phyloP scores from a whole-genome alignment of 2,113 vertebrate species.

The Empidonax alnorum region DNA sequence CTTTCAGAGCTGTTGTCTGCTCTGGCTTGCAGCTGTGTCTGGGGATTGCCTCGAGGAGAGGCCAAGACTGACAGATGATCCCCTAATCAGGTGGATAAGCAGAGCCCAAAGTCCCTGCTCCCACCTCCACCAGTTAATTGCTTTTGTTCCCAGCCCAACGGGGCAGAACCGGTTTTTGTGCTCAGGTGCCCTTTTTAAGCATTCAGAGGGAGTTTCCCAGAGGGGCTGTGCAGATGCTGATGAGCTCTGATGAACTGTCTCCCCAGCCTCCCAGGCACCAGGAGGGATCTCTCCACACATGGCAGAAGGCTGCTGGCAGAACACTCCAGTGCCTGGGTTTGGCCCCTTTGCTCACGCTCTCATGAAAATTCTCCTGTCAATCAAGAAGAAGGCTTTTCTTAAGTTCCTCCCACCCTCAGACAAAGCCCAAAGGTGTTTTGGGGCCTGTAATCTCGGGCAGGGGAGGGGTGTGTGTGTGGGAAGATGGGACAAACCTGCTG shows the following conservation, averaged over 20 bases:
- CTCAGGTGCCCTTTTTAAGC: not conserved
- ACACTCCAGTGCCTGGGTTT: not conserved
- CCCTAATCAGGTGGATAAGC: constrained; percentile 52
- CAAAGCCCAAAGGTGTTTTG: not conserved
- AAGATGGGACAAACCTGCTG: not conserved
- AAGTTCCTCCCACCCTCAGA: not conserved
- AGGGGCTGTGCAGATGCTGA: constrained; percentile 14
- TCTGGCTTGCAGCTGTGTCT: not conserved
- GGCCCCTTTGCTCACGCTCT: not conserved
- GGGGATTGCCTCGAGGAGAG: not conserved
- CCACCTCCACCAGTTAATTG: not conserved
- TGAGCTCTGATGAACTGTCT: not conserved
- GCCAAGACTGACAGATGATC: constrained; percentile 57
- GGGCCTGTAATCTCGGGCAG: not conserved
- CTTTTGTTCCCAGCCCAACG: constrained; percentile 3
- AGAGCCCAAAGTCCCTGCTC: not conserved
- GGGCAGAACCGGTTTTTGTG: not conserved
- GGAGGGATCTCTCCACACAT: fast-evolving
- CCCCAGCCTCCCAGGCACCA: not conserved
- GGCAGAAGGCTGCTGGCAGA: not conserved
- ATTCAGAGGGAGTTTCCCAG: not conserved
- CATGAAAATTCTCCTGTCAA: not conserved
- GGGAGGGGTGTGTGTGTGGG: fast-evolving
- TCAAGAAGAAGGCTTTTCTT: not conserved
- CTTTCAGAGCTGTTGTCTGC: not conserved